Evolutionary conservation across 1,140 invertebrate species (phyloP).

Genomic region (Diplogasteroides magnus): DNA sequence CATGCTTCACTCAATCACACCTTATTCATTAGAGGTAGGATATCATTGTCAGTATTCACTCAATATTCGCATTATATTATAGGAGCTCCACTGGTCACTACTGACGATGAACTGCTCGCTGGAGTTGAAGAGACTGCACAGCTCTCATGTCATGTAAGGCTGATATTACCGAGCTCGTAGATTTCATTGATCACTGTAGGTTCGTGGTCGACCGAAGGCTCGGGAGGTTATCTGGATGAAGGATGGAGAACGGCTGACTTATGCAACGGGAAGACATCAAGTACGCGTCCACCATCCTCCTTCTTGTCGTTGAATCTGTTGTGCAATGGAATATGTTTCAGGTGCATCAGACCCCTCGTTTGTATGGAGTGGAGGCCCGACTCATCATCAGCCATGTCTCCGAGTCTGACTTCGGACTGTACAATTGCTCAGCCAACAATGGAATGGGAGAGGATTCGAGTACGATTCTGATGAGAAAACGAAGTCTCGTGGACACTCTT

Average conservation of each 20-base stretch:
- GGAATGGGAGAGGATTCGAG: constrained; percentile 32
- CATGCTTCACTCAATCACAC: constrained; percentile 35
- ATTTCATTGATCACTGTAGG: too few species aligned
- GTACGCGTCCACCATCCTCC: constrained; percentile 12
- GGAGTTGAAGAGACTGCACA: constrained; percentile 16
- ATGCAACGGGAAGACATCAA: constrained; percentile 22
- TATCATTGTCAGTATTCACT: not conserved
- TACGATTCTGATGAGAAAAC: constrained; percentile 19
- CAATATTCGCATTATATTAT: not conserved
- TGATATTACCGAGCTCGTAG: too few species aligned
- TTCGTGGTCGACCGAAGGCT: constrained; percentile 28
- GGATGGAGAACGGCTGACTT: constrained; percentile 26
- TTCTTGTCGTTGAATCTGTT: constrained; percentile 11
- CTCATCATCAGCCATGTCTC: constrained; percentile 31
- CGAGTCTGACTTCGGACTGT: constrained; percentile 35
- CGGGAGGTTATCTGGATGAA: constrained; percentile 28
- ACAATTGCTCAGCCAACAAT: constrained; percentile 42
- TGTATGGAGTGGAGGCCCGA: constrained; percentile 37
- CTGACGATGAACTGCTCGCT: constrained; percentile 15
- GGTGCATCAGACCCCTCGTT: constrained; percentile 33
- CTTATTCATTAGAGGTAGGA: constrained; percentile 41
- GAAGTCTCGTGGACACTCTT: constrained; percentile 20
- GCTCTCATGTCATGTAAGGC: constrained; percentile 26
- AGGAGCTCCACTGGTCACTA: constrained; percentile 25
- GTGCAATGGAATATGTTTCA: constrained; percentile 19